Evolutionary conservation across 2,113 vertebrate genomes (phyloP).

Genomic region (Caranx melampygus): DNA sequence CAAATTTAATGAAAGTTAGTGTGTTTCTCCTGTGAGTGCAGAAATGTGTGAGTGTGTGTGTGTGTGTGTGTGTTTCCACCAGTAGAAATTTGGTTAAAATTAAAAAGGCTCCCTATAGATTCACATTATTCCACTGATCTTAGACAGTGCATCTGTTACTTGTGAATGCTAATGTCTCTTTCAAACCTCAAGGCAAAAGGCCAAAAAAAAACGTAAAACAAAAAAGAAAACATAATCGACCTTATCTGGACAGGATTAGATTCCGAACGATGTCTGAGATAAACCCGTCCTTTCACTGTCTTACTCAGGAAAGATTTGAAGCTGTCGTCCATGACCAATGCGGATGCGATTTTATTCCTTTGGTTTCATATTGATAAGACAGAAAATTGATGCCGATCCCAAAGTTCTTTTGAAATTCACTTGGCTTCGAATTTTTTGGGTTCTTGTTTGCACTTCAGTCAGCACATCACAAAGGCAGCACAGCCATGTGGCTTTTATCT

Average conservation of each 20-base stretch:
- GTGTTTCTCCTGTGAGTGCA: conserved; percentile 1
- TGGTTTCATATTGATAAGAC: conserved; percentile 18
- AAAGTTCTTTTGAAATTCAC: conserved; percentile 20
- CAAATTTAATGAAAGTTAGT: conserved; percentile 28
- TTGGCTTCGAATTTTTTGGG: not conserved
- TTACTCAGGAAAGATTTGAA: conserved; percentile 1
- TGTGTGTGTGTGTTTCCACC: not conserved
- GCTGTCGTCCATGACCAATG: not conserved
- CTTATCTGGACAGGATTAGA: not conserved
- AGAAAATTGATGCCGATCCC: not conserved
- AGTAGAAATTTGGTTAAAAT: conserved; percentile 28
- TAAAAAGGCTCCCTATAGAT: conserved; percentile 17
- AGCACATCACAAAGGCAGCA: conserved; percentile 16
- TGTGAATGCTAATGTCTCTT: conserved; percentile 20
- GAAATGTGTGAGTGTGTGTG: conserved; percentile 8
- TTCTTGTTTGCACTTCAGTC: conserved; percentile 38
- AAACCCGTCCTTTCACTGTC: conserved; percentile 23
- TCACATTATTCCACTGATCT: conserved; percentile 34
- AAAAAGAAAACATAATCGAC: conserved; percentile 15
- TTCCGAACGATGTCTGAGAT: conserved; percentile 11
- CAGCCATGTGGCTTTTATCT: conserved; percentile 23
- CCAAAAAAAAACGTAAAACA: not conserved
- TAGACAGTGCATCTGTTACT: conserved; percentile 41
- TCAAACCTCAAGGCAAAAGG: conserved; percentile 10
- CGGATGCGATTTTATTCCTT: conserved; percentile 19